A percentile compares a stretch with the other conserved stretches of the same genome.
phyloP scores from a whole-genome alignment of 2,888 invertebrate species.

The Lycophotia porphyrea region DNA sequence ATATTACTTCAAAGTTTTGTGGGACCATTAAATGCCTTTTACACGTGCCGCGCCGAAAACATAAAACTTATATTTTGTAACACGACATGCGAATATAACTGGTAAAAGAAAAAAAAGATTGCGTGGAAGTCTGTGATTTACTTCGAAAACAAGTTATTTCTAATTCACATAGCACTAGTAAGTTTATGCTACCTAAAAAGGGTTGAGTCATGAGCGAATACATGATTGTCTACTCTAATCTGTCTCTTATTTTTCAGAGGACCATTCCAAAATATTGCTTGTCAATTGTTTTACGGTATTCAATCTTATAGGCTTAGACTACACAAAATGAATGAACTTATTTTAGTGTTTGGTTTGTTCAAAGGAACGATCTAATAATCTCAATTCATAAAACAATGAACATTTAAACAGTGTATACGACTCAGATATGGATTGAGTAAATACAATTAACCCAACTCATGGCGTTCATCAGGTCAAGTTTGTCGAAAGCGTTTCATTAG shows the following conservation, averaged over 20 bases:
- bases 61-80: neutral
- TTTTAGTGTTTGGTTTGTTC: neutral
- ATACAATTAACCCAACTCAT: slow-evolving; percentile 8
- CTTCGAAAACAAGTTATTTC: neutral
- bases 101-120: neutral
- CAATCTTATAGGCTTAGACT: neutral
- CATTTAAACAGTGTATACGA: neutral
- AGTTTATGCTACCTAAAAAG: neutral
- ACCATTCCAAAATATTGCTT: neutral
- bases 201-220: neutral
- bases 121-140: neutral
- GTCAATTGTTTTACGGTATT: neutral
- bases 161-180: neutral
- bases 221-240: neutral
- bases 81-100: neutral
- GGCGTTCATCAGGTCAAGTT: neutral
- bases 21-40: neutral
- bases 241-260: neutral
- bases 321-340: neutral
- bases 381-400: neutral
- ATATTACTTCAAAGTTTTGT: neutral
- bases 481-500: neutral
- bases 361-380: neutral
- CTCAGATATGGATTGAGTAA: neutral
- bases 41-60: neutral